Conservation (phyloP, 2,797 vertebrate genomes). For the Hemibagrus guttatus region DNA sequence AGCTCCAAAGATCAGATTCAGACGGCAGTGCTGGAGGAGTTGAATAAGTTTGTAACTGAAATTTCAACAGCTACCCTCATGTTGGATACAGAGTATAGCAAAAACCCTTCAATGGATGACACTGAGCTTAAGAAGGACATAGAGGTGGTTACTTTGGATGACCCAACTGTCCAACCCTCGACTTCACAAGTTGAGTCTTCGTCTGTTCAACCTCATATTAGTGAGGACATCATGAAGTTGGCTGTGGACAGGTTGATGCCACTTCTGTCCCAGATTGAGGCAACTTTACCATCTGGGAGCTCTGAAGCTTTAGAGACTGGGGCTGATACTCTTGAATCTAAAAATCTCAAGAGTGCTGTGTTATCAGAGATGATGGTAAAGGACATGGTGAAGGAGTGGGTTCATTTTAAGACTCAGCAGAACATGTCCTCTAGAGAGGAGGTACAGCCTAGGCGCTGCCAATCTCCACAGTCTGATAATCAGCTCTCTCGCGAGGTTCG, state of each 20-base stretch:
- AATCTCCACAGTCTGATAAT: background rate
- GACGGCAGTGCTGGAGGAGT: background rate
- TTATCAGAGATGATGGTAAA: too few species aligned
- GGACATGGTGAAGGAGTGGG: too few species aligned
- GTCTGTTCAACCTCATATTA: background rate
- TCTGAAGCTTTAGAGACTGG: background rate
- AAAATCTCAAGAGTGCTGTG: too few species aligned
- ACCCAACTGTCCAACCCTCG: background rate
- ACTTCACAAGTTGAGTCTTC: background rate
- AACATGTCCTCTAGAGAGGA: background rate
- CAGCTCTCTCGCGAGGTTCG: background rate
- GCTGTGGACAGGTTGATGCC: too few species aligned
- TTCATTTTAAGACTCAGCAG: too few species aligned
- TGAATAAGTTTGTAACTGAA: background rate
- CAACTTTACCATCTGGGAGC: background rate
- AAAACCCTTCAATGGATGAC: background rate
- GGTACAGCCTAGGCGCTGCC: background rate
- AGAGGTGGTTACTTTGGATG: background rate
- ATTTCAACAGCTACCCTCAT: background rate
- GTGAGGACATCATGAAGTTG: background rate
- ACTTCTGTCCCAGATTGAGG: background rate
- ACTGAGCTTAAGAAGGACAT: background rate
- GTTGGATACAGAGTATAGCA: background rate
- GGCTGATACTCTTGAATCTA: too few species aligned
- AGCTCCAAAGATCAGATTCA: background rate